Evolutionary conservation across 2,113 vertebrate genomes (phyloP).

Genomic region (Forbesichthys agassizii): DNA sequence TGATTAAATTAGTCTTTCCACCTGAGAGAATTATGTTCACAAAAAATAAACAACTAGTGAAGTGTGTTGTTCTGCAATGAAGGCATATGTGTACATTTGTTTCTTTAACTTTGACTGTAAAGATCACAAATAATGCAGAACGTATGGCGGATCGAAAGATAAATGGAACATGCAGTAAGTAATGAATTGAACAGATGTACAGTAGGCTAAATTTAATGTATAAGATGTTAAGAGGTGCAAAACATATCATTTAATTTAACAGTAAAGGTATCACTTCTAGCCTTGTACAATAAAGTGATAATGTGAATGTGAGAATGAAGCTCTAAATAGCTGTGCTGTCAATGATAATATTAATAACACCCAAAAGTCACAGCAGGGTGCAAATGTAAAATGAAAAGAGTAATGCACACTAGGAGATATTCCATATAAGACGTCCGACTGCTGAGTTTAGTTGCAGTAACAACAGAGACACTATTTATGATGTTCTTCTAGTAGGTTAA

Average conservation of each 20-base stretch:
- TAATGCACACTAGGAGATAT: conserved; percentile 15
- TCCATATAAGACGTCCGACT: too few relatives aligned
- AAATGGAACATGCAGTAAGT: too few relatives aligned
- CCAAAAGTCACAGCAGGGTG: conserved; percentile 11
- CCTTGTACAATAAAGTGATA: conserved; percentile 7
- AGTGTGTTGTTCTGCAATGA: conserved; percentile 5
- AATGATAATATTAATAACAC: conserved; percentile 31
- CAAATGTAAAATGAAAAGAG: conserved; percentile 16
- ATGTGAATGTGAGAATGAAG: conserved; percentile 25
- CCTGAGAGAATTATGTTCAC: conserved; percentile 45
- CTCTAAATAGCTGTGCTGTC: conserved; percentile 32
- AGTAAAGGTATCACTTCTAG: neutral
- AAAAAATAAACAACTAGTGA: conserved; percentile 42
- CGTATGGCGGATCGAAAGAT: too few relatives aligned
- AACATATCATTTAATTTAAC: too few relatives aligned
- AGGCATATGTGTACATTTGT: too few relatives aligned
- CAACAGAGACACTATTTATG: conserved; percentile 43
- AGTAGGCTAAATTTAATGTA: conserved; percentile 2
- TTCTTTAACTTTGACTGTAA: too few relatives aligned
- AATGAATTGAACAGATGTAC: neutral
- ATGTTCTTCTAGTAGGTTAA: conserved; percentile 43
- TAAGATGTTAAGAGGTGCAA: neutral
- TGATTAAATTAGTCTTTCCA: conserved; percentile 48
- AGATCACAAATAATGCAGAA: too few relatives aligned
- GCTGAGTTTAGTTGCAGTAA: conserved; percentile 29